Base-by-base conservation (phyloP, 2,113 vertebrate genomes). In the Carassius auratus region DNA sequence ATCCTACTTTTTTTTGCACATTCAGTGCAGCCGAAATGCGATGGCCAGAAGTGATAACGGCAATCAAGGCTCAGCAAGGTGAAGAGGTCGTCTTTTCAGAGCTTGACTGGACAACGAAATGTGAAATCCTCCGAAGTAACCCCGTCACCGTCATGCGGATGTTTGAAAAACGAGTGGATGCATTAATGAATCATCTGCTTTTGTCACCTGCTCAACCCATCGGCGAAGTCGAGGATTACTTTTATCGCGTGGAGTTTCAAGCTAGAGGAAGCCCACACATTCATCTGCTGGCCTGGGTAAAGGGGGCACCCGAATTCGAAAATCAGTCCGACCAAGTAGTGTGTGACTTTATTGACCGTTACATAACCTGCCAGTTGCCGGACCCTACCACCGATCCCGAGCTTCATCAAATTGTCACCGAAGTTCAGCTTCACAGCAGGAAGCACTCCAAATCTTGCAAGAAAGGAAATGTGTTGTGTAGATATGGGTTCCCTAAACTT, bases 341-440 rank as follows among this genome's bases (percentile, higher is more conserved):
- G 55, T 57, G 55, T 19, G 5, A 57, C 55, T 57, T 57, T 19
- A 57, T 21, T 57, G 55, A 57, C 55, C 17, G 17, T 7, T 57
- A 57, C 55, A 57, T 57, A 19, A 19, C 55, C 5, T 57, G 55
- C 1, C 55, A 57, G 17, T 57, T 57, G 55, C 86, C 86, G 33
- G 75, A 87, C 9, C 5, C n/a, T 76, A 38, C 69, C 1, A 64
- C n/a, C 36, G 82, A 89, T n/a, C 86, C 84, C 19, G 52, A 85
- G 42, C 83, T 85, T 17, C 52, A 64, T 55, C 57, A 64, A 69
- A 84, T 50, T 48, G 86, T 89, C 26, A 83, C 52, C 9, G 88
- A 87, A n/a, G 76, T 86, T 7, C 81, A 87, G 26, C 80, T 36
- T 8, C 86, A 89, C 68, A 86, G 81, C 81, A 68, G 10, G 64